phyloP scores from a whole-genome alignment of 2,888 invertebrate genomes.

The Fragum sueziense region DNA sequence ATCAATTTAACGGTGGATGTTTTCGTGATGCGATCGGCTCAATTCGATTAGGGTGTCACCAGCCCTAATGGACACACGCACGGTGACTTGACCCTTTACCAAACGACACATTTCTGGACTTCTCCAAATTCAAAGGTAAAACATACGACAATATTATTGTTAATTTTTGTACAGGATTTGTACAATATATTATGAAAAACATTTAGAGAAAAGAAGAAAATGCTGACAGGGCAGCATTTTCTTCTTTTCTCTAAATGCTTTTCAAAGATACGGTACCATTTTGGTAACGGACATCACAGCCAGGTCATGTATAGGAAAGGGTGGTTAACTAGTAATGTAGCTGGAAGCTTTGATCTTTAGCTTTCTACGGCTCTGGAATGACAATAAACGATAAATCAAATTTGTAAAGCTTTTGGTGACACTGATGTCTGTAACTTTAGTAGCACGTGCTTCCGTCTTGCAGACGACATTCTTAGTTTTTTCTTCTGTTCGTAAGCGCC shows the following conservation, averaged over 20 bases:
- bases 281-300: no score
- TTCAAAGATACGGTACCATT: no score
- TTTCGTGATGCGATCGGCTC: slow-evolving; percentile 58
- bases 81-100: no score
- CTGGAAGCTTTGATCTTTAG: slow-evolving; percentile 56
- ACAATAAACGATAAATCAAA: slow-evolving; percentile 61
- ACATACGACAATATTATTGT: no score
- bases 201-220: no score
- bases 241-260: no score
- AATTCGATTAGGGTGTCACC: slow-evolving; percentile 63
- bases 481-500: not conserved
- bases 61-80: slow-evolving; percentile 59
- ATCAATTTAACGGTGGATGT: slow-evolving; percentile 60
- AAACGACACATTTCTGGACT: no score
- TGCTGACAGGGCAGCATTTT: no score
- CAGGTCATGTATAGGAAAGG: no score
- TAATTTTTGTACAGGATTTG: no score
- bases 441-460: slow-evolving; percentile 44
- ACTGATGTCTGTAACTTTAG: slow-evolving; percentile 41
- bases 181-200: no score
- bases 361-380: slow-evolving; percentile 51
- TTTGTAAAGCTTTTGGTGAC: slow-evolving; percentile 52
- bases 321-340: slow-evolving; percentile 47
- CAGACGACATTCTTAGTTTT: slow-evolving; percentile 28
- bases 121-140: no score